phyloP scores from a whole-genome alignment of 2,797 vertebrate species.

The Poecilia gillii region DNA sequence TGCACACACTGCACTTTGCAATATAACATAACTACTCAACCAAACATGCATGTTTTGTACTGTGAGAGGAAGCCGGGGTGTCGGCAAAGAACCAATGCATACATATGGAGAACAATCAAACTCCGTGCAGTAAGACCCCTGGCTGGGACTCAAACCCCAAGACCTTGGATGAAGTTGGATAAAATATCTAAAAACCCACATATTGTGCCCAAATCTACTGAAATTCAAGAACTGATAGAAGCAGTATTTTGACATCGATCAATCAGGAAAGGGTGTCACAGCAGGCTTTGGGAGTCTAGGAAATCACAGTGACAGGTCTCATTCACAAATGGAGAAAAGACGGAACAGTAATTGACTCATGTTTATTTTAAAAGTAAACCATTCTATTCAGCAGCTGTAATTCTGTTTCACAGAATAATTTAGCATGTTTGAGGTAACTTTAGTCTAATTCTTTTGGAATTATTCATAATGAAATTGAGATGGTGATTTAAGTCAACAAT shows the following conservation, averaged over 20 bases:
- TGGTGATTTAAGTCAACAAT: neutral
- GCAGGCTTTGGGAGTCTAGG: neutral
- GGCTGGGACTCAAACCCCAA: neutral
- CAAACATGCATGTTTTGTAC: neutral
- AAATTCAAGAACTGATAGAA: neutral
- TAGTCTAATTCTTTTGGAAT: neutral
- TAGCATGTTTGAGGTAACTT: neutral
- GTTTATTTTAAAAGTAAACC: neutral
- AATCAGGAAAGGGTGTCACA: neutral
- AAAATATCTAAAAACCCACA: neutral
- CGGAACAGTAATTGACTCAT: neutral
- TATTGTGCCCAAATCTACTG: neutral
- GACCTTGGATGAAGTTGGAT: neutral
- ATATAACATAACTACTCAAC: neutral
- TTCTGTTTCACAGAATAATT: neutral
- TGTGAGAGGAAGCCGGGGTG: neutral
- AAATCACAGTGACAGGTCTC: neutral
- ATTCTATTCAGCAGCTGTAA: neutral
- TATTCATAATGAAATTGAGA: neutral
- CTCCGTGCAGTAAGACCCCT: neutral
- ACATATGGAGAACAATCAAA: neutral
- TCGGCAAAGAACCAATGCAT: neutral
- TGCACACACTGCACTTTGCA: neutral
- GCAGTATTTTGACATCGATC: neutral
- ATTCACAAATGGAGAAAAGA: neutral